Evolutionary conservation across 53 echinoderm and acorn worm genomes (phyloP).

Genomic region (Paracentrotus lividus): DNA sequence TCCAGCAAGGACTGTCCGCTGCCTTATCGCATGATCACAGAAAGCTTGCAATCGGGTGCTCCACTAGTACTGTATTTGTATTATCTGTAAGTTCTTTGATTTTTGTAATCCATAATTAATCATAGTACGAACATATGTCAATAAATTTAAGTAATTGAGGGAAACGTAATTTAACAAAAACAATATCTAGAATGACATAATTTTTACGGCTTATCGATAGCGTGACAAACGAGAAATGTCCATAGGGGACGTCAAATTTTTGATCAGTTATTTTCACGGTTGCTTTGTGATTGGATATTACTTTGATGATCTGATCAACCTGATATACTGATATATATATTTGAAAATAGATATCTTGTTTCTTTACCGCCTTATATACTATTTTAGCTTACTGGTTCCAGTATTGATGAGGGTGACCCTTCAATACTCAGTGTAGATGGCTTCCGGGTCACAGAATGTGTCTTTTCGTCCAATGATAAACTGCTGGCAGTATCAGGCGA

Average conservation of each 20-base stretch:
- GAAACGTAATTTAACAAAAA: too few species aligned
- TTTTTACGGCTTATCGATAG: too few species aligned
- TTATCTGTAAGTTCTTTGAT: slow-evolving; percentile 16
- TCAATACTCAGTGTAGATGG: not conserved
- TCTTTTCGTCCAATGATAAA: slow-evolving; percentile 17
- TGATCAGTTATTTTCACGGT: too few species aligned
- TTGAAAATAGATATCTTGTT: not conserved
- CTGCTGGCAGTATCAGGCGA: slow-evolving; percentile 51
- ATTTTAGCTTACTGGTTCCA: slow-evolving; percentile 30
- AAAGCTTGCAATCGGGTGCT: slow-evolving; percentile 54
- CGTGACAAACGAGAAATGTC: too few species aligned
- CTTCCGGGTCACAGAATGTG: slow-evolving; percentile 12
- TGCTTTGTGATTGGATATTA: too few species aligned
- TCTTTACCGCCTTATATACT: not conserved
- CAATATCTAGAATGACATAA: too few species aligned
- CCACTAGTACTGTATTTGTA: slow-evolving; percentile 25
- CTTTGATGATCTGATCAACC: too few species aligned
- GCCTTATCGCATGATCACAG: slow-evolving; percentile 41
- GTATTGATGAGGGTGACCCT: not conserved
- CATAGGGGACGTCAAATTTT: too few species aligned
- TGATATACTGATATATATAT: too few species aligned
- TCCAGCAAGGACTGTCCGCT: slow-evolving; percentile 52
- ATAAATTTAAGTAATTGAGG: too few species aligned
- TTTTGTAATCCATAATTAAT: too few species aligned
- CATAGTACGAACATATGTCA: too few species aligned